Evolutionary conservation across 64 coral and sea anemone genomes (phyloP).

Genomic region (Porites australiensis): DNA sequence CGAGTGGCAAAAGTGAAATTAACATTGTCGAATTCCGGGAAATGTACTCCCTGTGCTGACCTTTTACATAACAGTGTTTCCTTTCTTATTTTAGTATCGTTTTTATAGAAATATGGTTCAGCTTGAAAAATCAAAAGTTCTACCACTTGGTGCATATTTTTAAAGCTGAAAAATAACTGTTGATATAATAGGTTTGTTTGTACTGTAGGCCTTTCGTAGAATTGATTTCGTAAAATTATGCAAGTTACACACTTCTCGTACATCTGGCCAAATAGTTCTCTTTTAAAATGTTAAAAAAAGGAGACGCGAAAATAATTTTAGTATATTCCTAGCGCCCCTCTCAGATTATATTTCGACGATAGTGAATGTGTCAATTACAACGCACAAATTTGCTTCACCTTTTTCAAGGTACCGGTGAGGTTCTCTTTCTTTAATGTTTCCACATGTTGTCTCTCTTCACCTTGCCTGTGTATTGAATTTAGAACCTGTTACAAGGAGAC

Average conservation of each 20-base stretch:
- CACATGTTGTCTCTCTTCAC: slow-evolving; percentile 35
- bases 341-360: too few relatives aligned
- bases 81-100: neutral
- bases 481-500: slow-evolving; percentile 15
- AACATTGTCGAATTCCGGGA: slow-evolving; percentile 15
- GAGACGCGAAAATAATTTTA: neutral
- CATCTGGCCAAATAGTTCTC: neutral
- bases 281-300: neutral
- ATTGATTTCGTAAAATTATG: neutral
- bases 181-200: too few relatives aligned
- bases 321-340: neutral
- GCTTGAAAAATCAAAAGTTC: too few relatives aligned
- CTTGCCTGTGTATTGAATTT: neutral
- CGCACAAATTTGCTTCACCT: too few relatives aligned
- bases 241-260: neutral
- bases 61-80: neutral
- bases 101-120: too few relatives aligned
- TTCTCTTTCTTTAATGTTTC: neutral
- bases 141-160: neutral
- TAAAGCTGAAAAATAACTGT: neutral
- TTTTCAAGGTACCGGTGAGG: neutral
- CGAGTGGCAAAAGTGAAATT: slow-evolving; percentile 22
- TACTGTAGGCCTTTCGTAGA: neutral
- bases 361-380: too few relatives aligned
- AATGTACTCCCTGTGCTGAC: slow-evolving; percentile 8